Percentiles rank a stretch among this genome's conserved stretches.
Evolutionary conservation across 1,140 invertebrate species (phyloP).

Genomic region (Drosophila ambigua): DNA sequence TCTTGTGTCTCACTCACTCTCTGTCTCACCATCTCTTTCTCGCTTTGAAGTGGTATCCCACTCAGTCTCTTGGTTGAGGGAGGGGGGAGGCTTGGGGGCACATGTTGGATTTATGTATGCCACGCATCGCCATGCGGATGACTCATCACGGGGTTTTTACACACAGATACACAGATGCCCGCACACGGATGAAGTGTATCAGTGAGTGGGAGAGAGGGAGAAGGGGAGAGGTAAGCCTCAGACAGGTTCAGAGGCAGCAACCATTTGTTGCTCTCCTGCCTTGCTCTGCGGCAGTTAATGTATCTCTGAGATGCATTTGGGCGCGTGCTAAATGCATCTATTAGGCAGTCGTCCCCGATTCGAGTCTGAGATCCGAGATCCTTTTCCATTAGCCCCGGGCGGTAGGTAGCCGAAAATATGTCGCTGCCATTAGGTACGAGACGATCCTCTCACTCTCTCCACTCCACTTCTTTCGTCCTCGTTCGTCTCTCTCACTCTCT

Average conservation of each 20-base stretch:
- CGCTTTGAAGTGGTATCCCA: constrained; percentile 16
- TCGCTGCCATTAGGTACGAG: constrained; percentile 37
- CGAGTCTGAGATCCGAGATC: constrained; percentile 29
- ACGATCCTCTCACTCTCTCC: constrained; percentile 4
- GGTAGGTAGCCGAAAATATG: constrained; percentile 48
- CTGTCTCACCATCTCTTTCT: constrained; percentile 13
- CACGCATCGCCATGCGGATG: constrained; percentile 64
- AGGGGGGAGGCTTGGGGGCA: constrained; percentile 27
- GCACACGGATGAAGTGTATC: constrained; percentile 17
- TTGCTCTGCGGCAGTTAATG: constrained; percentile 21
- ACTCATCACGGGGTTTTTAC: constrained; percentile 83
- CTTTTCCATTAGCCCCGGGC: constrained; percentile 48
- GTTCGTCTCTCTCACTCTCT: too few species aligned
- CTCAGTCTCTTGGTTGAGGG: constrained; percentile 1
- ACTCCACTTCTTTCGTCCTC: too few species aligned
- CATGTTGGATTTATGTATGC: constrained; percentile 61
- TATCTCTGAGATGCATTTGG: constrained; percentile 60
- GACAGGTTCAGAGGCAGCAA: constrained; percentile 46
- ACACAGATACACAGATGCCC: constrained; percentile 32
- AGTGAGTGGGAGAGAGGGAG: constrained; percentile 11
- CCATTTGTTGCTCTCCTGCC: constrained; percentile 34
- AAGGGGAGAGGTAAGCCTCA: constrained; percentile 9
- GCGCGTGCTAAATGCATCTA: constrained; percentile 73
- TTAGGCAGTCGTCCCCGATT: constrained; percentile 41
- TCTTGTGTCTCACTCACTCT: neutral